Evolutionary conservation across 2,888 invertebrate species (phyloP).

Genomic region (Cabera pusaria): DNA sequence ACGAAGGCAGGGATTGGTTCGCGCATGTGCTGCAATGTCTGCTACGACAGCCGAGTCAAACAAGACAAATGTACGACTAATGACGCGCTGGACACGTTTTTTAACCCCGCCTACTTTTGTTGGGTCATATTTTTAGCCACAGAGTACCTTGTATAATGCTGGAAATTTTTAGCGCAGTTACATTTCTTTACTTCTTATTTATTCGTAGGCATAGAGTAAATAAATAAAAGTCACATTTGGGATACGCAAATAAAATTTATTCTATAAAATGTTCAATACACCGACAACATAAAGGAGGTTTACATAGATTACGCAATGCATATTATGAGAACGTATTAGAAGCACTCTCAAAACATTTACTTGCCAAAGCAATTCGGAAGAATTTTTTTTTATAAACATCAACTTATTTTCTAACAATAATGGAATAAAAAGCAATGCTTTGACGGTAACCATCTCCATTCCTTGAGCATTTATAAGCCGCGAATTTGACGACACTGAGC

Average conservation of each 20-base stretch:
- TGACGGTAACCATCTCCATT: conserved; percentile 26
- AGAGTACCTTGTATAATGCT: no score
- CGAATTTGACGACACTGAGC: neutral
- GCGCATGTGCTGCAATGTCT: no score
- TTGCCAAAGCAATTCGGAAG: conserved; percentile 27
- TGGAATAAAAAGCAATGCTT: conserved; percentile 26
- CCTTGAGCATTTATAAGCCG: conserved; percentile 28
- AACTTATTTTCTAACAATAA: conserved; percentile 23
- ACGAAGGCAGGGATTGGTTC: no score
- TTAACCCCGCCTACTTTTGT: no score
- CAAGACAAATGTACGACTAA: no score
- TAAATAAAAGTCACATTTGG: no score
- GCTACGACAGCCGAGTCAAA: no score
- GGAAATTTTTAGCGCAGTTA: no score
- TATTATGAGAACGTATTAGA: conserved; percentile 18
- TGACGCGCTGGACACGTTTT: no score
- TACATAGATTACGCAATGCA: conserved; percentile 25
- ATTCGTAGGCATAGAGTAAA: no score
- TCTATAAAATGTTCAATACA: conserved; percentile 21
- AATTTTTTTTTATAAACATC: conserved; percentile 15
- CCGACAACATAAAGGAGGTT: conserved; percentile 10
- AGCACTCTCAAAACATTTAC: conserved; percentile 21
- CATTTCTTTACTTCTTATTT: no score
- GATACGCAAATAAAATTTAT: conserved; percentile 26
- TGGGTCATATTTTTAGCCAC: no score